Percentiles rank a stretch among this genome's conserved stretches.
Conservation (phyloP, 2,888 invertebrate genomes). For the Leptodirus hochenwartii region DNA sequence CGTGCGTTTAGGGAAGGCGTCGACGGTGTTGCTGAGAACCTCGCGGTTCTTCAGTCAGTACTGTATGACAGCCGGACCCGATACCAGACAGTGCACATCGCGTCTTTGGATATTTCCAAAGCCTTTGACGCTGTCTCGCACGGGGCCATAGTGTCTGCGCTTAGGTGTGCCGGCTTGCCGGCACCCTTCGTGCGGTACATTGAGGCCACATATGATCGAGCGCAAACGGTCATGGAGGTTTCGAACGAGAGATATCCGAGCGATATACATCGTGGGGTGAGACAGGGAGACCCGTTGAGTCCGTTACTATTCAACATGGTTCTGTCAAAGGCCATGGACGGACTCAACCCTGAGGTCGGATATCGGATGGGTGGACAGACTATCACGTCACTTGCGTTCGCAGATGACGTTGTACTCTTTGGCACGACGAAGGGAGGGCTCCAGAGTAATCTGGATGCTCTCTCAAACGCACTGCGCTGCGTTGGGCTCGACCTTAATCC, state of each 20-base stretch:
- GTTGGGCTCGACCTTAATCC: no score
- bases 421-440: no score
- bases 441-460: no score
- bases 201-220: background rate
- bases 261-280: background rate
- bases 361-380: background rate
- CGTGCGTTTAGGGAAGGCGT: conserved; percentile 13
- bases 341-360: background rate
- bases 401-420: background rate
- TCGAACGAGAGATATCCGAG: background rate
- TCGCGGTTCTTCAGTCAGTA: background rate
- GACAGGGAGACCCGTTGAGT: background rate
- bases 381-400: background rate
- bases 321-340: background rate
- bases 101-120: background rate
- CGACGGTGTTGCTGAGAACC: conserved; percentile 18
- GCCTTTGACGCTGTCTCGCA: background rate
- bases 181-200: background rate
- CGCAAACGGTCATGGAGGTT: background rate
- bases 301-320: background rate
- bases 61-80: background rate
- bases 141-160: background rate
- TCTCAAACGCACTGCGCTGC: no score
- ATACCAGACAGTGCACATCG: background rate
- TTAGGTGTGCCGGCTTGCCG: background rate